Evolutionary conservation across 2,113 vertebrate genomes (phyloP).

Genomic region (Macquaria ambigua): DNA sequence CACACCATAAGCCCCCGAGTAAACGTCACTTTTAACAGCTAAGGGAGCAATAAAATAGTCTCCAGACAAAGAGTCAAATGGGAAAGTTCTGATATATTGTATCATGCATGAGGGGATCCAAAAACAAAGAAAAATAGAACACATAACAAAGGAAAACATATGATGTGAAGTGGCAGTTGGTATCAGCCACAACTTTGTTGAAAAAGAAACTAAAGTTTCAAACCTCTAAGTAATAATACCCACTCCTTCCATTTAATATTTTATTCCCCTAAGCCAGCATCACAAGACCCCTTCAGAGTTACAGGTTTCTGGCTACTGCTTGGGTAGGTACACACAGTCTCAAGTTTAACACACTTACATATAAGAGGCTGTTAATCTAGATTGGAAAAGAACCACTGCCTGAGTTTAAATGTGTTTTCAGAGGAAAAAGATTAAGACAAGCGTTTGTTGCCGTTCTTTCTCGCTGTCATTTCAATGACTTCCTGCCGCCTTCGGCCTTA

Average conservation of each 20-base stretch:
- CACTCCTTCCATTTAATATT: not conserved
- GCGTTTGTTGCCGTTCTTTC: not conserved
- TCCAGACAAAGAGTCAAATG: slow-evolving; percentile 30
- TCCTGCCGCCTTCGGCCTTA: not conserved
- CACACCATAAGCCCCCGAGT: slow-evolving; percentile 51
- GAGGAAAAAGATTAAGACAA: not conserved
- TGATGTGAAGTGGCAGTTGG: not conserved
- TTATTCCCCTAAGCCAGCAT: not conserved
- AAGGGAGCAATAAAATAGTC: slow-evolving; percentile 45
- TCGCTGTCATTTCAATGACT: slow-evolving; percentile 1
- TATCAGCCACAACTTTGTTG: not conserved
- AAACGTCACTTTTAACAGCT: slow-evolving; percentile 62
- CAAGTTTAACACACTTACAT: not conserved
- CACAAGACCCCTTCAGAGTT: not conserved
- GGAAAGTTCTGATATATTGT: slow-evolving; percentile 42
- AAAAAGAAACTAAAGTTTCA: not conserved
- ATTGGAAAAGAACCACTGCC: not conserved
- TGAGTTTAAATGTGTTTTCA: not conserved
- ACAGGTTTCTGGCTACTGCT: not conserved
- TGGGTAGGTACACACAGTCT: not conserved
- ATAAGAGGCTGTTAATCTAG: slow-evolving; percentile 11
- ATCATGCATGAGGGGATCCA: not conserved
- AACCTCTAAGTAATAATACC: not conserved
- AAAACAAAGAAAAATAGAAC: slow-evolving; percentile 5
- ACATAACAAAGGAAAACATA: not conserved